Conservation (phyloP, 35 echinoderm and acorn worm species). For the Lytechinus variegatus region DNA sequence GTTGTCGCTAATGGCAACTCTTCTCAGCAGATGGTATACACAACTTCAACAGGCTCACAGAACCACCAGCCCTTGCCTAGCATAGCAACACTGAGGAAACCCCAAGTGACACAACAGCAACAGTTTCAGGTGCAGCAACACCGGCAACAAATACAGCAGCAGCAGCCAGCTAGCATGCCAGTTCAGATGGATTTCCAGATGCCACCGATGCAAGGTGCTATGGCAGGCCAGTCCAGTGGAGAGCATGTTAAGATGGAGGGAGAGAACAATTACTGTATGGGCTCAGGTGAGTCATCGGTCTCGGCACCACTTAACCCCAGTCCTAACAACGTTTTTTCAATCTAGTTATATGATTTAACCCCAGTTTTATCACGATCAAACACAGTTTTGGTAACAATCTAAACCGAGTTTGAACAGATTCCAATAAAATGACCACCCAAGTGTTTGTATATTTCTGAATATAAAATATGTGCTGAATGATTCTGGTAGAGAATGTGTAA, state of each 20-base stretch:
- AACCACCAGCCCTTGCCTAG: slow-evolving; percentile 24
- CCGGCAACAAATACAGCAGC: slow-evolving; percentile 49
- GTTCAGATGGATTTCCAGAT: slow-evolving; percentile 16
- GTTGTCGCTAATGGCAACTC: background rate
- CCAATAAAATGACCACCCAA: too few species aligned
- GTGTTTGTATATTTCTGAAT: too few species aligned
- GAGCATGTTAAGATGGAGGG: background rate
- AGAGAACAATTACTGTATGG: background rate
- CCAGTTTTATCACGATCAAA: too few species aligned
- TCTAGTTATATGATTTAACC: too few species aligned
- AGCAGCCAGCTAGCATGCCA: slow-evolving; percentile 31
- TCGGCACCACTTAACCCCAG: too few species aligned
- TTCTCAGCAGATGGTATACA: slow-evolving; percentile 29
- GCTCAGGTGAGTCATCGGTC: background rate
- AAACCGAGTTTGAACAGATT: too few species aligned
- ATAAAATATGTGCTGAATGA: too few species aligned
- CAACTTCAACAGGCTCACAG: background rate
- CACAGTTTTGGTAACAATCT: too few species aligned
- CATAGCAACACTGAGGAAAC: slow-evolving; percentile 37
- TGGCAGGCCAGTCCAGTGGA: background rate
- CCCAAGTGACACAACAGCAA: slow-evolving; percentile 53
- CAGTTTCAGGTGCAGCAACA: slow-evolving; percentile 50
- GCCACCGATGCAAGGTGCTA: background rate
- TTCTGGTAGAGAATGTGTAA: too few species aligned
- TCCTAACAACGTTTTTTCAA: too few species aligned